These are phyloP conservation scores for Heteromyza rotundicornis DNA, from an alignment of 2,888 invertebrate species.

Conservation along the genomic window DNA sequence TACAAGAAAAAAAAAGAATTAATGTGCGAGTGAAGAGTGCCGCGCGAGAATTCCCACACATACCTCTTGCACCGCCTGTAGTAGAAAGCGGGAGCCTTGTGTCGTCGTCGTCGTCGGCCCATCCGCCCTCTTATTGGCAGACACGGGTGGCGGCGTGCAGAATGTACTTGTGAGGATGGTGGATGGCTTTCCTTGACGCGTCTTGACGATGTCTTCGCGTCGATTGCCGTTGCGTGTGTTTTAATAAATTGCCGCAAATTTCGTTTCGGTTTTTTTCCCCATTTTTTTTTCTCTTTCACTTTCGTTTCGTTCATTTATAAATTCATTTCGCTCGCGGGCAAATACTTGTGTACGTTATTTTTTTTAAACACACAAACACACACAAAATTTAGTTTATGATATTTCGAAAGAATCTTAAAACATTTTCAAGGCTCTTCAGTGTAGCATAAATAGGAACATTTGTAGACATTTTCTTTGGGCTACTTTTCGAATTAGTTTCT, in stretches of 20 bases:
- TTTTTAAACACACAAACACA: not conserved
- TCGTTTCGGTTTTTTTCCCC: too few relatives aligned
- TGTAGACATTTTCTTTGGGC: not conserved
- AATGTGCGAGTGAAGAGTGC: not conserved
- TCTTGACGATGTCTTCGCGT: not conserved
- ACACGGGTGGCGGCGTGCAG: too few relatives aligned
- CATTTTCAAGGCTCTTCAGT: not conserved
- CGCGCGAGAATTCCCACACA: too few relatives aligned
- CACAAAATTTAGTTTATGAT: not conserved
- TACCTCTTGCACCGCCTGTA: too few relatives aligned
- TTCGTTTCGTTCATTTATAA: not conserved
- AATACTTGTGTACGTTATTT: not conserved
- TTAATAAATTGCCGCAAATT: conserved; percentile 2
- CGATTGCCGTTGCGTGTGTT: not conserved
- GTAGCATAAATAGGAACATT: too few relatives aligned
- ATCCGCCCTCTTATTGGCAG: too few relatives aligned
- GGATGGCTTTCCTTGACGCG: not conserved
- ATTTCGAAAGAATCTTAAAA: not conserved
- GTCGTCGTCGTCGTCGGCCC: too few relatives aligned
- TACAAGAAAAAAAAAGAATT: too few relatives aligned
- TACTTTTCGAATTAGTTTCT: too few relatives aligned
- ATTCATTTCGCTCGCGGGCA: not conserved
- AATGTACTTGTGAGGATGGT: too few relatives aligned
- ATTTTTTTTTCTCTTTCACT: not conserved
- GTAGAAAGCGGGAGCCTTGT: too few relatives aligned